A percentile compares a stretch with the other conserved stretches of the same genome.
Evolutionary conservation across 2,888 invertebrate species (phyloP).

Genomic region (Prosopocoilus inquinatus): DNA sequence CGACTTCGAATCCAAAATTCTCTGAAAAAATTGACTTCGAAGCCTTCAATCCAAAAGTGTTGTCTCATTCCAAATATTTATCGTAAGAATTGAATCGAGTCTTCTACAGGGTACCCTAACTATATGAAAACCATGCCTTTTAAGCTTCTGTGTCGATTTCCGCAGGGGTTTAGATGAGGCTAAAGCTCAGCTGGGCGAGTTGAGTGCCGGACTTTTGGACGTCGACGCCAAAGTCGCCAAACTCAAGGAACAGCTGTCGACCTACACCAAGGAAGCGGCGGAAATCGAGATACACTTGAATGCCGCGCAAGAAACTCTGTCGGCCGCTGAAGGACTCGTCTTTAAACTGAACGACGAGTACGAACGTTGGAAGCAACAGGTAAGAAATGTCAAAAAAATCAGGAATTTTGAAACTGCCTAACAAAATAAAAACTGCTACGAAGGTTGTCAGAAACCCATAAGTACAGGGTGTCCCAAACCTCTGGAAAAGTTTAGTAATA

Average conservation of each 20-base stretch:
- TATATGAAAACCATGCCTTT: no score
- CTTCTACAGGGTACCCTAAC: no score
- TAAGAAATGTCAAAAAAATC: constrained; percentile 44
- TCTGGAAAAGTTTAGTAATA: no score
- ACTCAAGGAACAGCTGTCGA: constrained; percentile 75
- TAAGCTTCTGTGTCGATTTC: constrained; percentile 14
- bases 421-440: no score
- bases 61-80: no score
- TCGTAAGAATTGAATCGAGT: no score
- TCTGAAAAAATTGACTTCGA: no score
- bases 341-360: constrained; percentile 87
- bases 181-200: constrained; percentile 75
- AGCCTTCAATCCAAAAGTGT: no score
- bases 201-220: constrained; percentile 73
- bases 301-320: constrained; percentile 73
- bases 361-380: constrained; percentile 79
- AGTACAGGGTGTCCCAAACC: no score
- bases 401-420: no score
- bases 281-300: constrained; percentile 82
- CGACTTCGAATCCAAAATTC: no score
- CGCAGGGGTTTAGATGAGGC: constrained; percentile 75
- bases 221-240: constrained; percentile 80
- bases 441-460: no score
- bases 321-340: constrained; percentile 77
- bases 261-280: constrained; percentile 91